These are phyloP conservation scores for Hyles euphorbiae DNA, from an alignment of 1,140 invertebrate genomes.

Conservation along the genomic window DNA sequence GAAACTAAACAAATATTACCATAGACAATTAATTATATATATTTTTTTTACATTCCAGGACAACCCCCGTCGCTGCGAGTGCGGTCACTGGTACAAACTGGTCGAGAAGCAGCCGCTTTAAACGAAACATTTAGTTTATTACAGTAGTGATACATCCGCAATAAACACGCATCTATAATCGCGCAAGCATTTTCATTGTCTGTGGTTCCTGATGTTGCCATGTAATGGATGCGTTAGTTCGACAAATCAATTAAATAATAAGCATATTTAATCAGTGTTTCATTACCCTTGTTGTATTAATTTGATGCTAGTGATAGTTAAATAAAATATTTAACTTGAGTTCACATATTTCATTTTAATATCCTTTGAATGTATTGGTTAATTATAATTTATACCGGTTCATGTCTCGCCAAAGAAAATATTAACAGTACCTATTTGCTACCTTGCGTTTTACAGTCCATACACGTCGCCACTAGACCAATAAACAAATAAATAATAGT, in stretches of 20 bases:
- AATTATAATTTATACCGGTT: too few species aligned
- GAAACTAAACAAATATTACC: too few species aligned
- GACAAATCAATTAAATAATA: conserved; percentile 63
- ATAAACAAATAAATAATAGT: too few species aligned
- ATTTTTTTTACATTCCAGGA: conserved; percentile 75
- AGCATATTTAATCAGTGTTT: conserved; percentile 58
- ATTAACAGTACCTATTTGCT: too few species aligned
- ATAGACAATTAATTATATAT: background rate
- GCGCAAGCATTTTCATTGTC: conserved; percentile 23
- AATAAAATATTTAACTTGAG: conserved; percentile 21
- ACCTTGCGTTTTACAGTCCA: too few species aligned
- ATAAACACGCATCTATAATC: conserved; percentile 35
- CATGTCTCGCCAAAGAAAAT: too few species aligned
- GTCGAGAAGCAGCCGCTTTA: conserved; percentile 81
- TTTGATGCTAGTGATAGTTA: conserved; percentile 20
- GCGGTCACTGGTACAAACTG: conserved; percentile 97
- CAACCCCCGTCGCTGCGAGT: conserved; percentile 92
- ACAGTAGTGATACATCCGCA: conserved; percentile 56
- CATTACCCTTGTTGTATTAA: conserved; percentile 38
- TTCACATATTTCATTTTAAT: conserved; percentile 4
- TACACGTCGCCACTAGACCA: too few species aligned
- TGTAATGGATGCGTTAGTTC: conserved; percentile 38
- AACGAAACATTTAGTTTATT: conserved; percentile 49
- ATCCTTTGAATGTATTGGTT: background rate
- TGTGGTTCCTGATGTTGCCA: conserved; percentile 32